A percentile compares a stretch with the other conserved stretches of the same genome.
Evolutionary conservation across 2,888 invertebrate species (phyloP).

Genomic region (Himalopsyche anomala): DNA sequence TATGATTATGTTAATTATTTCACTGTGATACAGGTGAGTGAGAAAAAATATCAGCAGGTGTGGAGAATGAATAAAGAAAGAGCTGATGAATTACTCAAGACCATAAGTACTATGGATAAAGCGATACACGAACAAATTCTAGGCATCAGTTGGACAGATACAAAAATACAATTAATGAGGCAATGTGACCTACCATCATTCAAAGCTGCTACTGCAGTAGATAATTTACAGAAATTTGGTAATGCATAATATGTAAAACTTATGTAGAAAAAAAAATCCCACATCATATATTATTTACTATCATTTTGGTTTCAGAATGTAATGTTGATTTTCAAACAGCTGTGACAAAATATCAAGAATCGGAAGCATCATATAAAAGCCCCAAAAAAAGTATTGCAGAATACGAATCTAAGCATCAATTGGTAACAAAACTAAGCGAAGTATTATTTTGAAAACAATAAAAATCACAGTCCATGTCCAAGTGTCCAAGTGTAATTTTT

Average conservation of each 20-base stretch:
- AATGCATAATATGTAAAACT: slow-evolving; percentile 4
- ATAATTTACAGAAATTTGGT: slow-evolving; percentile 52
- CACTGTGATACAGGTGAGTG: slow-evolving; percentile 72
- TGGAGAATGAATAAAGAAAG: slow-evolving; percentile 80
- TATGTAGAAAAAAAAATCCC: neutral
- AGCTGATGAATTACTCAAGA: slow-evolving; percentile 74
- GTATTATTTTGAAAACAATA: neutral
- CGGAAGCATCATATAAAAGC: slow-evolving; percentile 12
- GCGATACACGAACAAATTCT: slow-evolving; percentile 81
- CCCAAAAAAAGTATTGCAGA: slow-evolving; percentile 33
- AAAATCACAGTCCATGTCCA: neutral
- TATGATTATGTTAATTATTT: neutral
- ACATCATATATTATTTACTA: neutral
- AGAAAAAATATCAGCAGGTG: slow-evolving; percentile 78
- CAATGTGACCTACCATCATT: slow-evolving; percentile 75
- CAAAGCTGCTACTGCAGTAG: slow-evolving; percentile 62
- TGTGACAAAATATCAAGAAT: slow-evolving; percentile 9
- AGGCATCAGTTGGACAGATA: slow-evolving; percentile 77
- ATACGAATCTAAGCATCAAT: slow-evolving; percentile 51
- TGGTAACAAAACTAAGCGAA: slow-evolving; percentile 40
- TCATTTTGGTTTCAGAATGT: slow-evolving; percentile 19
- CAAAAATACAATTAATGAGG: slow-evolving; percentile 70
- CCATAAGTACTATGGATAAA: slow-evolving; percentile 78
- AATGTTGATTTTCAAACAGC: slow-evolving; percentile 2
- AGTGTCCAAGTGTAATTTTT: too few relatives aligned